Evolutionary conservation across 2,888 invertebrate species (phyloP), one percentile per base, ranked within the genome.

Genomic region (Synanthedon tipuliformis): DNA sequence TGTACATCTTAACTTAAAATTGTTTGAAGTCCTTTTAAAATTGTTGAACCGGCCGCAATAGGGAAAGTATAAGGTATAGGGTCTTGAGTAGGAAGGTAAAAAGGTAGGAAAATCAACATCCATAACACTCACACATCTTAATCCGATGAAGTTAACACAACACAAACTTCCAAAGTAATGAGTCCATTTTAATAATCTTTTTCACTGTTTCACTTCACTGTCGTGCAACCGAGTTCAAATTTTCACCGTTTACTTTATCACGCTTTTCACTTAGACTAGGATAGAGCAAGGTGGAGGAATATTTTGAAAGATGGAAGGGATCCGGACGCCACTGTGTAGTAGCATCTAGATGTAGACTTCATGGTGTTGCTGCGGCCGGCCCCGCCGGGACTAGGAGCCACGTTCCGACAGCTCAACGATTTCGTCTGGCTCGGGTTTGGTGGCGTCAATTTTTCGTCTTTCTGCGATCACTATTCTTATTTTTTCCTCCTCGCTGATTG

Each of bases 401-500:
- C 79, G 75, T 64, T 86, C 87, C 48, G 79, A 68, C 56, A 87
- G 69, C 65, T 87, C 87, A 57, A 85, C 82, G 41, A 68, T 69
- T 23, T 83, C 83, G 41, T 77, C 80, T 48, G 73, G 62, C 56
- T 81, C 83, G 4, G 79, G 74, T 56, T 73, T 71, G n/a, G 68
- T 54, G 40, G 88, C 78, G 56, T 90, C 90, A 51, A 90, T 80
- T 68, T 90, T 89, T 58, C 90, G 76, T 59, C 90, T 80, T 70
- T 90, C 90, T 10, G 89, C 89, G 62, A 90, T 90, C 53, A 90
- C 90, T 69, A 89, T 88, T 66, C 90, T 88, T 59, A 90, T 89
- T 59, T 89, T 89, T 59, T 90, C 84, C 60, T 81, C 80, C 57
- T 85, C 86, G 48, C 73, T 86, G 53, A 85, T 78, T 8, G 73